Evolutionary conservation across 2,797 vertebrate species (phyloP).

Genomic region (Artibeus lituratus): DNA sequence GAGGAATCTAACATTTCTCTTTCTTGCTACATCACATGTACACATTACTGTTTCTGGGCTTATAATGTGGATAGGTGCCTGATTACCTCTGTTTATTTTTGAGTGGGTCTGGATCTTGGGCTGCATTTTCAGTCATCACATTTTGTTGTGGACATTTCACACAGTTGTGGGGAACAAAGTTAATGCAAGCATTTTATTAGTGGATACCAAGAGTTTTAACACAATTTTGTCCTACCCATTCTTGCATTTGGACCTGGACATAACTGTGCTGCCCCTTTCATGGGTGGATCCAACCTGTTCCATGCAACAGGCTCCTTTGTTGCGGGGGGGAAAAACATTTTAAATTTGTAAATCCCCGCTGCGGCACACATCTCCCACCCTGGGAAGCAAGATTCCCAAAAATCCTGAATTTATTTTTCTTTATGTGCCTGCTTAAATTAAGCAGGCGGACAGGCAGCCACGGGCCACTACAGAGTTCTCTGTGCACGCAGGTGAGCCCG

Average conservation of each 20-base stretch:
- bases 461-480: conserved; percentile 5
- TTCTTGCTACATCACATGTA: background rate
- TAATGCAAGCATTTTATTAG: background rate
- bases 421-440: conserved; percentile 21
- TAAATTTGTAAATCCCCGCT: background rate
- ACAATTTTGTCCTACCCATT: background rate
- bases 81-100: background rate
- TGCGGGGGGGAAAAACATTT: conserved; percentile 60
- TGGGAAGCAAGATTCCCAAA: background rate
- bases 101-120: background rate
- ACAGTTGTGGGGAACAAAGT: background rate
- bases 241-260: background rate
- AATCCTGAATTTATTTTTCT: background rate
- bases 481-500: background rate
- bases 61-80: background rate
- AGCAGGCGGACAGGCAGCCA: background rate
- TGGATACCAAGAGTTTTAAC: background rate
- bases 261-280: background rate
- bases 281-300: background rate
- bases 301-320: conserved; percentile 53
- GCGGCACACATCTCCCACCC: background rate
- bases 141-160: background rate
- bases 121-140: background rate
- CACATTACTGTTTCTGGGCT: background rate
- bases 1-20: background rate